Conservation (phyloP, 2,797 vertebrate species). For the Pseudotriccus pelzelni region DNA sequence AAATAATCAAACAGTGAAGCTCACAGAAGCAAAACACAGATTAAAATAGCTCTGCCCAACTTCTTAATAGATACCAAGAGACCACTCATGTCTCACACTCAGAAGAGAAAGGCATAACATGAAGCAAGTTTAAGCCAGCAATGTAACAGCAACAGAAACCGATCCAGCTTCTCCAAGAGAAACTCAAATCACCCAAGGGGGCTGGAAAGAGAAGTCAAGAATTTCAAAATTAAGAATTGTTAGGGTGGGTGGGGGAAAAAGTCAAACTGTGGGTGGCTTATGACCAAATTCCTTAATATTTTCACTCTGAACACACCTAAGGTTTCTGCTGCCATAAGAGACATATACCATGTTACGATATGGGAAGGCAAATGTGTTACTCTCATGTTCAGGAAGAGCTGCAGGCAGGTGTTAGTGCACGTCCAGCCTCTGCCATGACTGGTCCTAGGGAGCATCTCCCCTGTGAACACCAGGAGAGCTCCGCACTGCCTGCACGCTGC, state of each 20-base stretch:
- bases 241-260: background rate
- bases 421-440: rapidly evolving
- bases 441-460: background rate
- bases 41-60: background rate
- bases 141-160: background rate
- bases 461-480: background rate
- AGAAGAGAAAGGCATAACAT: background rate
- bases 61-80: background rate
- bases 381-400: rapidly evolving
- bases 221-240: background rate
- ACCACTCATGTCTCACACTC: background rate
- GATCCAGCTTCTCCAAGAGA: background rate
- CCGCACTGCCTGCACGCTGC: rapidly evolving
- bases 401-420: background rate
- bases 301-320: background rate
- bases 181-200: background rate
- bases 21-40: background rate
- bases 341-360: background rate
- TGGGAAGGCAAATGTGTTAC: background rate
- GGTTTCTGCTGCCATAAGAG: background rate
- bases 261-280: background rate
- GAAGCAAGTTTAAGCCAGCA: background rate
- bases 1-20: background rate
- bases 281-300: background rate
- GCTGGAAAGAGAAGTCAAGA: background rate